Percentiles rank a stretch among this genome's conserved stretches.
phyloP scores from a whole-genome alignment of 2,113 vertebrate genomes.

The Halichoeres trimaculatus region DNA sequence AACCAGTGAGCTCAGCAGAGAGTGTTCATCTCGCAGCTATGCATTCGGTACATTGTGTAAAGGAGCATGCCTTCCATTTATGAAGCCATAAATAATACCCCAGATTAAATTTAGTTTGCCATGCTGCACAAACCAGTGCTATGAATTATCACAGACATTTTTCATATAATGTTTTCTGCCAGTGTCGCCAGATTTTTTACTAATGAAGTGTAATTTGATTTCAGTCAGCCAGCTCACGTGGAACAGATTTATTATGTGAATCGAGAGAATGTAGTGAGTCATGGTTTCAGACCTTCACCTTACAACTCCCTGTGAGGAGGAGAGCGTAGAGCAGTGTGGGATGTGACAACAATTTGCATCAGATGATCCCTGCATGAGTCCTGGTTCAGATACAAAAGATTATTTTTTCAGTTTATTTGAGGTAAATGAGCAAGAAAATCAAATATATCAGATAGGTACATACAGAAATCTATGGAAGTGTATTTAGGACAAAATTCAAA shows the following conservation, averaged over 20 bases:
- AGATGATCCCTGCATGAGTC: not conserved
- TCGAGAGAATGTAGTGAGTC: not conserved
- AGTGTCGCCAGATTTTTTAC: not conserved
- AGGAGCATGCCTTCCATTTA: conserved; percentile 11
- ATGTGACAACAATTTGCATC: not conserved
- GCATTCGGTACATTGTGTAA: conserved; percentile 19
- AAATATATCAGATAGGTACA: not conserved
- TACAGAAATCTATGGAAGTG: too few species aligned
- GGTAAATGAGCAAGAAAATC: not conserved
- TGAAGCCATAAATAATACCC: not conserved
- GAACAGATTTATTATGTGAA: not conserved
- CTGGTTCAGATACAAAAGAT: not conserved
- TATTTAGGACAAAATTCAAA: too few species aligned
- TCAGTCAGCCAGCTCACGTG: conserved; percentile 1
- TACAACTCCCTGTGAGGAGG: not conserved
- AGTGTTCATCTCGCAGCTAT: not conserved
- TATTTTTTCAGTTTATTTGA: not conserved
- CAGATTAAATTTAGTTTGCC: not conserved
- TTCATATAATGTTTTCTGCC: not conserved
- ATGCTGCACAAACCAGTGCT: not conserved
- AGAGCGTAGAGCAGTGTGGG: not conserved
- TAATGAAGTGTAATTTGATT: not conserved
- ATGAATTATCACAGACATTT: not conserved
- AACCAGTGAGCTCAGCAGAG: conserved; percentile 1
- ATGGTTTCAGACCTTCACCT: not conserved